Conservation (phyloP, 2,113 vertebrate genomes). For the Corydoras maculifer region DNA sequence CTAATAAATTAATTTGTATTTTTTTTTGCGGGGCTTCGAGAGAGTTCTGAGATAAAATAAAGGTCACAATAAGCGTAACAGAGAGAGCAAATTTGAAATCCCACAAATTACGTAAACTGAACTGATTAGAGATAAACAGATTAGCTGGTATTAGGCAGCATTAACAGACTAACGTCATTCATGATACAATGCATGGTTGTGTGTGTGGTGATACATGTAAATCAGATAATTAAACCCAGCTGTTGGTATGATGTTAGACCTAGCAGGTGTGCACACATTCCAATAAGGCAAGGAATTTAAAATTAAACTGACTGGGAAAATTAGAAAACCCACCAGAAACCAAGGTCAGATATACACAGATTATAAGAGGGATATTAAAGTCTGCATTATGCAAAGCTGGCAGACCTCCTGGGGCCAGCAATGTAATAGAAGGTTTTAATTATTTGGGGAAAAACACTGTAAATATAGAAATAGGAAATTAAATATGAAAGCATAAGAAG, state of each 20-base stretch:
- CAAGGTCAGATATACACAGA: constrained; percentile 45
- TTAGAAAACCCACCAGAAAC: constrained; percentile 27
- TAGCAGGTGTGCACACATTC: constrained; percentile 44
- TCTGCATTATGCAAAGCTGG: constrained; percentile 25
- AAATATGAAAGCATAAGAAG: too few relatives aligned
- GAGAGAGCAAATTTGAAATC: constrained; percentile 2
- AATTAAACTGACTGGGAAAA: constrained; percentile 11
- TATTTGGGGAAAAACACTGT: too few relatives aligned
- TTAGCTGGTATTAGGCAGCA: constrained; percentile 7
- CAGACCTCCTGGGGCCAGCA: constrained; percentile 23
- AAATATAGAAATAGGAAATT: too few relatives aligned
- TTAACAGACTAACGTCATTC: constrained; percentile 13
- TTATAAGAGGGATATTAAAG: constrained; percentile 29
- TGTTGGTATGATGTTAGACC: constrained; percentile 47
- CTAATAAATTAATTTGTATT: constrained; percentile 12
- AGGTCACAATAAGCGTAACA: not conserved
- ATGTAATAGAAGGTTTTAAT: constrained; percentile 53
- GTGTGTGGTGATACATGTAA: constrained; percentile 42
- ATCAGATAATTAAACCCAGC: constrained; percentile 62
- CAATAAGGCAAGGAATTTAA: constrained; percentile 41
- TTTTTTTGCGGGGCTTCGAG: not conserved
- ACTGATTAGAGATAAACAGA: constrained; percentile 11
- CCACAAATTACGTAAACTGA: constrained; percentile 15
- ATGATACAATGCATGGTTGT: constrained; percentile 22
- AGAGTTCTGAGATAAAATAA: not conserved